A percentile compares a stretch with the other conserved stretches of the same genome.
phyloP scores from a whole-genome alignment of 2,113 vertebrate genomes.

The Macquaria australasica region DNA sequence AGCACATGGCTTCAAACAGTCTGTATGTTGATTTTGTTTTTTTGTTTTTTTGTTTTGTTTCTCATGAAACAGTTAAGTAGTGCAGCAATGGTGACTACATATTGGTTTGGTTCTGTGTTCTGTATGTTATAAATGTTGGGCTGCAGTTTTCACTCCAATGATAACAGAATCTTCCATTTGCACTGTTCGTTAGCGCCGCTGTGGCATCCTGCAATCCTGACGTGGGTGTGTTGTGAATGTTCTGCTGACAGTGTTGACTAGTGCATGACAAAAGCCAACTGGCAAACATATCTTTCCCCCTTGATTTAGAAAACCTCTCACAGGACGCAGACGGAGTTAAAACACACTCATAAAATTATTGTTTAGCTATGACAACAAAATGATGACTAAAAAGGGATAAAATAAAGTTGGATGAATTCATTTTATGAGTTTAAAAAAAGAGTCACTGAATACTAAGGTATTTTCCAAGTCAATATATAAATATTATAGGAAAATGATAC shows the following conservation, averaged over 20 bases:
- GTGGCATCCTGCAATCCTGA: neutral
- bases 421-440: neutral
- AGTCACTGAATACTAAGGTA: neutral
- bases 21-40: neutral
- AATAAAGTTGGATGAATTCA: neutral
- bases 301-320: neutral
- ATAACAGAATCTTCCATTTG: neutral
- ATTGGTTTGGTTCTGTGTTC: neutral
- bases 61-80: neutral
- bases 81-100: neutral
- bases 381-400: neutral
- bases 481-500: neutral
- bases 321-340: no score
- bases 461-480: neutral
- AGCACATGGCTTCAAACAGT: neutral
- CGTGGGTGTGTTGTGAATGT: slow-evolving; percentile 7
- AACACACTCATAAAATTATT: neutral
- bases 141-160: slow-evolving; percentile 7
- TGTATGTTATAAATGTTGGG: neutral
- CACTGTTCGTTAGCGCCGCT: neutral
- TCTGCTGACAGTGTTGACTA: slow-evolving; percentile 17
- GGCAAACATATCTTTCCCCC: neutral
- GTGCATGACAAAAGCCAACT: neutral
- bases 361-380: neutral
- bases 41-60: neutral